A percentile compares a stretch with the other conserved stretches of the same genome.
phyloP scores from a whole-genome alignment of 2,888 invertebrate genomes.

The Himalopsyche anomala region DNA sequence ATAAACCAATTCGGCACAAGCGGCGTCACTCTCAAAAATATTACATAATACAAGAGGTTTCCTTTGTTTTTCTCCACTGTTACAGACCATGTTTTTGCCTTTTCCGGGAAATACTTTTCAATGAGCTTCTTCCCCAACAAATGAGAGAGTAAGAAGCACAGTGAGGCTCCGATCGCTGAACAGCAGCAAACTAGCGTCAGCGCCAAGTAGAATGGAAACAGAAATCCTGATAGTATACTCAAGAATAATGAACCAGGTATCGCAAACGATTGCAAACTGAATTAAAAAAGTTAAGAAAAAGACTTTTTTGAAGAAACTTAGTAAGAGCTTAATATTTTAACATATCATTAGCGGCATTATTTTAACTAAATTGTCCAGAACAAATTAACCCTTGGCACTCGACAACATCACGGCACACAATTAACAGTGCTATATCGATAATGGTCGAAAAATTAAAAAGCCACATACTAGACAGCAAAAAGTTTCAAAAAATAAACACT shows the following conservation, averaged over 20 bases:
- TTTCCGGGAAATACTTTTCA: slow-evolving; percentile 91
- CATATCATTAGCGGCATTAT: too few relatives aligned
- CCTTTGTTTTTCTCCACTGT: slow-evolving; percentile 91
- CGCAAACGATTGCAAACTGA: slow-evolving; percentile 98
- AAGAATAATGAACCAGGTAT: slow-evolving; percentile 99
- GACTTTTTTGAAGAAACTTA: neutral
- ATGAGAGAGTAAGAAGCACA: slow-evolving; percentile 96
- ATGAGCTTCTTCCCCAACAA: slow-evolving; percentile 92
- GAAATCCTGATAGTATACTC: slow-evolving; percentile 96
- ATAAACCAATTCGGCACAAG: slow-evolving; percentile 99
- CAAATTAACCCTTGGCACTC: too few relatives aligned
- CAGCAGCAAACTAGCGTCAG: slow-evolving; percentile 93
- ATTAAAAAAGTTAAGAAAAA: slow-evolving; percentile 69
- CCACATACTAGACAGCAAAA: too few relatives aligned
- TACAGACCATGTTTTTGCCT: slow-evolving; percentile 89
- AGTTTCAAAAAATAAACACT: too few relatives aligned
- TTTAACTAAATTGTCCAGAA: too few relatives aligned
- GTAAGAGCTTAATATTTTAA: too few relatives aligned
- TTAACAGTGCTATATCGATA: too few relatives aligned
- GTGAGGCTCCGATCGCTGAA: slow-evolving; percentile 95
- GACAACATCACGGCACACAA: too few relatives aligned
- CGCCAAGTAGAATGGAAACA: slow-evolving; percentile 95
- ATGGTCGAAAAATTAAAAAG: too few relatives aligned
- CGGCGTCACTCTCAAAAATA: slow-evolving; percentile 98
- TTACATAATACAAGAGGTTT: slow-evolving; percentile 95